Conservation (phyloP, 30 jellyfish, hydroid and myxozoan species). For the Nemopilema nomurai region DNA sequence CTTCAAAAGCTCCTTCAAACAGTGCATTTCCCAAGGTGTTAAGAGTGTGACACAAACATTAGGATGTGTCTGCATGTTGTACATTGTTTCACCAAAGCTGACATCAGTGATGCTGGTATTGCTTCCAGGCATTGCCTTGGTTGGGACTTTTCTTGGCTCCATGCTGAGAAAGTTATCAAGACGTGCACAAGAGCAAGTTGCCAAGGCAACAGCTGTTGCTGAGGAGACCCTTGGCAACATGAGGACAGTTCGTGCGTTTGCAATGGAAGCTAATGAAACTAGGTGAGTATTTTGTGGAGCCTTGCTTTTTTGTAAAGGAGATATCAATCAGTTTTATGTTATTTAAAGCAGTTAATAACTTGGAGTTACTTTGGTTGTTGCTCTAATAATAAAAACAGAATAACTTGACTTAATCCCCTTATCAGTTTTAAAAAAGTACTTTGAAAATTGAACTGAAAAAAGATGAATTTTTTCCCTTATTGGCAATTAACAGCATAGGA, state of each 20-base stretch:
- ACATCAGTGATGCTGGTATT: constrained; percentile 81
- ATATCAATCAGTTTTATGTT: too few relatives aligned
- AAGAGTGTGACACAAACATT: constrained; percentile 92
- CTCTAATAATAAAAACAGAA: too few relatives aligned
- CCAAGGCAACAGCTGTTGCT: constrained; percentile 93
- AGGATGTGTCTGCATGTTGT: constrained; percentile 91
- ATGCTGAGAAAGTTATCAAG: constrained; percentile 79
- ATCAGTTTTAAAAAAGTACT: too few relatives aligned
- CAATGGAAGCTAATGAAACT: constrained; percentile 91
- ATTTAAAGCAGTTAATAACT: too few relatives aligned
- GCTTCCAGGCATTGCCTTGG: constrained; percentile 82
- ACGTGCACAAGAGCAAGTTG: constrained; percentile 93
- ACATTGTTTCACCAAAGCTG: constrained; percentile 84
- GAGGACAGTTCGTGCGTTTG: constrained; percentile 97
- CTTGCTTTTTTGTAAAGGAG: not conserved
- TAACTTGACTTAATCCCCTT: too few relatives aligned
- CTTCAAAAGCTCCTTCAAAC: constrained; percentile 95
- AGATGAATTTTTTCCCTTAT: too few relatives aligned
- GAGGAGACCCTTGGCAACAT: constrained; percentile 93
- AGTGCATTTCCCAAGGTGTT: constrained; percentile 95
- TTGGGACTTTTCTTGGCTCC: constrained; percentile 92
- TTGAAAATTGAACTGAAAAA: too few relatives aligned
- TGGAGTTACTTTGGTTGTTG: too few relatives aligned
- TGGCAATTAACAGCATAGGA: too few relatives aligned
- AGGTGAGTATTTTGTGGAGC: constrained; percentile 35